Percentiles rank a stretch among this genome's conserved stretches.
Conservation (phyloP, 53 echinoderm and acorn worm species). For the Echinarachnius parma region DNA sequence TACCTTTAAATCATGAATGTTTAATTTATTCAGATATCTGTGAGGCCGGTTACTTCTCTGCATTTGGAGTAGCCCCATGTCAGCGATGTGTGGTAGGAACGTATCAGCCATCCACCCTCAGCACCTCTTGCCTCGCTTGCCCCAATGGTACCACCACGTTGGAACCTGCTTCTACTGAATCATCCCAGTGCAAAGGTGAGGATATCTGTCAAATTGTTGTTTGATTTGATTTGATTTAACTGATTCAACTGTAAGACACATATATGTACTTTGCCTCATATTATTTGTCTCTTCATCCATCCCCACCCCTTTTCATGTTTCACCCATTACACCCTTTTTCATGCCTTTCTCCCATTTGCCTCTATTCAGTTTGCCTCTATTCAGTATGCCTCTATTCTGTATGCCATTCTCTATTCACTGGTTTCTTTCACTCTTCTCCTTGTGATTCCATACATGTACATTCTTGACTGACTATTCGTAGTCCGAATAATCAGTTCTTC, state of each 20-base stretch:
- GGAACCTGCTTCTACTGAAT: neutral
- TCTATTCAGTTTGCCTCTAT: no score
- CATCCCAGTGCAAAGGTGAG: conserved; percentile 21
- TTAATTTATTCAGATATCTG: conserved; percentile 29
- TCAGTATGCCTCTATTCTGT: no score
- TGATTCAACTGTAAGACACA: no score
- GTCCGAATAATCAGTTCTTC: no score
- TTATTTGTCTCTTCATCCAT: neutral
- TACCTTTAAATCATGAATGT: no score
- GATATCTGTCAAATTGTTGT: neutral
- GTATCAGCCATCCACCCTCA: conserved; percentile 33
- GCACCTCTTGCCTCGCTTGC: conserved; percentile 13
- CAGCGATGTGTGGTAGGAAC: conserved; percentile 30
- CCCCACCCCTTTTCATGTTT: neutral
- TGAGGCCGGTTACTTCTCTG: conserved; percentile 13
- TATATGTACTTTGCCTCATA: no score
- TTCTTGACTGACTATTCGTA: no score
- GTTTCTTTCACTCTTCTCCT: no score
- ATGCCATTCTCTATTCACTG: no score
- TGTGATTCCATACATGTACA: no score
- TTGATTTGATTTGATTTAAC: no score
- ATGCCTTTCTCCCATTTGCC: no score
- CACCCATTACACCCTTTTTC: neutral
- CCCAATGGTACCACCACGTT: conserved; percentile 32
- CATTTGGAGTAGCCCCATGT: conserved; percentile 23